phyloP scores from a whole-genome alignment of 2,113 vertebrate species.

The Rhabdomys dilectus region DNA sequence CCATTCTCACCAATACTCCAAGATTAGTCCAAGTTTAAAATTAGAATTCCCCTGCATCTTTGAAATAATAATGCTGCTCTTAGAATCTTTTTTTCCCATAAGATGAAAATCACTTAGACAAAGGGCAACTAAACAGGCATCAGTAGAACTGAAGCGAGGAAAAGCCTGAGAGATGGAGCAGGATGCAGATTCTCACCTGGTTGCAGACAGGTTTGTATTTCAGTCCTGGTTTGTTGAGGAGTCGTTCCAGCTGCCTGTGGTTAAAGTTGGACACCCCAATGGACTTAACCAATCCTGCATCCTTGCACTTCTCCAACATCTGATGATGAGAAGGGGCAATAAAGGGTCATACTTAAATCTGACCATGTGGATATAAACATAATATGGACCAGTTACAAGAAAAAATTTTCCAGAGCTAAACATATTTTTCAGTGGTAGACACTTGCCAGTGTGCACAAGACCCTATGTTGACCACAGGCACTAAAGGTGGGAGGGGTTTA shows the following conservation, averaged over 20 bases:
- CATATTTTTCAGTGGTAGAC: too few relatives aligned
- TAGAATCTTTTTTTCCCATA: neutral
- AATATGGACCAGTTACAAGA: neutral
- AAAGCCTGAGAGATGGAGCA: neutral
- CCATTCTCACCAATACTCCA: neutral
- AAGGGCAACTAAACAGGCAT: fast-evolving
- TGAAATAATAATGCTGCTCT: neutral
- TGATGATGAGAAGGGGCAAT: constrained; percentile 59
- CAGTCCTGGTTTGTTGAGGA: constrained; percentile 65
- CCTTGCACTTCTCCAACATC: constrained; percentile 90
- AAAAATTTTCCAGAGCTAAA: neutral
- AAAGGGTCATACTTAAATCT: neutral
- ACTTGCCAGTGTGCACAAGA: neutral
- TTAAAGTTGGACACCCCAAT: constrained; percentile 66
- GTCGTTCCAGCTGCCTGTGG: neutral
- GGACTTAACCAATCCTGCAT: constrained; percentile 86
- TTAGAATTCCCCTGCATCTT: fast-evolving
- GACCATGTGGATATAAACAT: neutral
- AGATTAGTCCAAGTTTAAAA: neutral
- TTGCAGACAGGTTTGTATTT: constrained; percentile 61
- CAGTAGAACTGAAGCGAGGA: fast-evolving
- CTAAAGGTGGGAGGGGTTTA: fast-evolving
- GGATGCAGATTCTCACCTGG: neutral
- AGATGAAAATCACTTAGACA: neutral
- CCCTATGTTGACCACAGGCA: too few relatives aligned